Conservation (phyloP, 2,888 invertebrate genomes). For the Leucophenga montana region DNA sequence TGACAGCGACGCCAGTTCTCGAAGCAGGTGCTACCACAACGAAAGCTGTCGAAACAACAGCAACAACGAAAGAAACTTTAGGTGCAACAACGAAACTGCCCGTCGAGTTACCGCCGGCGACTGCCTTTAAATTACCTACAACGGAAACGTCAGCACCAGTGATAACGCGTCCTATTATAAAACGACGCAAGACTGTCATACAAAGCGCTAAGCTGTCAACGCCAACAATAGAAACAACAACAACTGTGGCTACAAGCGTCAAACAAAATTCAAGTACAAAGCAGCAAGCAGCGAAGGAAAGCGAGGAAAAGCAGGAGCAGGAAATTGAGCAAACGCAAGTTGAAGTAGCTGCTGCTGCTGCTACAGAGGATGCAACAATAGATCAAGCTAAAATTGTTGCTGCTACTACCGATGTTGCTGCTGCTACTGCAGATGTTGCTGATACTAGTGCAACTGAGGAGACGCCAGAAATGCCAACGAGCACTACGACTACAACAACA, state of each 20-base stretch:
- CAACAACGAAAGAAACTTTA: background rate
- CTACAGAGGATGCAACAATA: background rate
- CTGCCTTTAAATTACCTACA: slow-evolving; percentile 23
- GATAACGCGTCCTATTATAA: slow-evolving; percentile 62
- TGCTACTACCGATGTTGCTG: no score
- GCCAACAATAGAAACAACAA: slow-evolving; percentile 27
- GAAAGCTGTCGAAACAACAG: background rate
- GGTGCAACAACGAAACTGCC: background rate
- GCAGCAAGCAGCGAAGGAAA: background rate
- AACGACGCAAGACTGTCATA: slow-evolving; percentile 60
- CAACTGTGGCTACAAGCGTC: background rate
- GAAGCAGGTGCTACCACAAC: background rate
- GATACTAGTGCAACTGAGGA: slow-evolving; percentile 13
- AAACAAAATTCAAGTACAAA: background rate
- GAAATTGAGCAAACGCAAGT: background rate
- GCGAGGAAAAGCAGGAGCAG: background rate
- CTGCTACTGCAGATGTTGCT: background rate
- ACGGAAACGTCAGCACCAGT: slow-evolving; percentile 34
- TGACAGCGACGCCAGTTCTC: background rate
- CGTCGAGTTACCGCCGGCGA: background rate
- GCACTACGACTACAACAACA: slow-evolving; percentile 4
- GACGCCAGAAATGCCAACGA: slow-evolving; percentile 45
- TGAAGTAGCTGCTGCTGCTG: slow-evolving; percentile 18
- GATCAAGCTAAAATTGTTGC: background rate
- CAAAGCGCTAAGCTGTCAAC: slow-evolving; percentile 43